Evolutionary conservation across 2,113 vertebrate genomes (phyloP).

Genomic region (Tor tambroides): DNA sequence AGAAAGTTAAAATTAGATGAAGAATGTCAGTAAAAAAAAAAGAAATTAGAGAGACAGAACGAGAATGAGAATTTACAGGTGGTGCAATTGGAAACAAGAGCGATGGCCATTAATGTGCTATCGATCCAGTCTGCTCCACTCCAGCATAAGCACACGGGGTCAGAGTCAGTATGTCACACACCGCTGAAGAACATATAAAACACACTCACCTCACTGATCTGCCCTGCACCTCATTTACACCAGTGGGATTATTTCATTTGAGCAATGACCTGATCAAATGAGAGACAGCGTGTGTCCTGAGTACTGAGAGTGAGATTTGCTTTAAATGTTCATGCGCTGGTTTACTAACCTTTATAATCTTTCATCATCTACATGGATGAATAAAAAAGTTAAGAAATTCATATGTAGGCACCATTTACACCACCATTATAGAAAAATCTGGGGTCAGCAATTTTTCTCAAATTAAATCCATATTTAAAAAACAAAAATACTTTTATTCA

Average conservation of each 20-base stretch:
- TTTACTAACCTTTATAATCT: not conserved
- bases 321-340: not conserved
- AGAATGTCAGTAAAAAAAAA: not conserved
- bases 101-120: slow-evolving; percentile 4
- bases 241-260: slow-evolving; percentile 5
- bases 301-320: not conserved
- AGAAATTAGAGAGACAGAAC: not conserved
- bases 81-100: slow-evolving; percentile 17
- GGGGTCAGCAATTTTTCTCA: no score
- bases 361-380: no score
- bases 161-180: slow-evolving; percentile 5
- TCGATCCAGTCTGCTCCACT: not conserved
- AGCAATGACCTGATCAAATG: not conserved
- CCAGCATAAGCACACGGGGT: slow-evolving; percentile 4
- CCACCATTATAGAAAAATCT: no score
- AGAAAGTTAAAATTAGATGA: not conserved
- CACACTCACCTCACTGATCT: slow-evolving; percentile 4
- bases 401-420: no score
- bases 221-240: slow-evolving; percentile 6
- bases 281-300: not conserved
- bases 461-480: no score
- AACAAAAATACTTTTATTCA: no score
- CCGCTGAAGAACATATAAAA: slow-evolving; percentile 20
- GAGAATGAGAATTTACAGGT: not conserved
- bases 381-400: no score